These are phyloP conservation scores for Leontocebus nigricollis DNA, from an alignment of 2,797 vertebrate genomes.

Conservation along the genomic window DNA sequence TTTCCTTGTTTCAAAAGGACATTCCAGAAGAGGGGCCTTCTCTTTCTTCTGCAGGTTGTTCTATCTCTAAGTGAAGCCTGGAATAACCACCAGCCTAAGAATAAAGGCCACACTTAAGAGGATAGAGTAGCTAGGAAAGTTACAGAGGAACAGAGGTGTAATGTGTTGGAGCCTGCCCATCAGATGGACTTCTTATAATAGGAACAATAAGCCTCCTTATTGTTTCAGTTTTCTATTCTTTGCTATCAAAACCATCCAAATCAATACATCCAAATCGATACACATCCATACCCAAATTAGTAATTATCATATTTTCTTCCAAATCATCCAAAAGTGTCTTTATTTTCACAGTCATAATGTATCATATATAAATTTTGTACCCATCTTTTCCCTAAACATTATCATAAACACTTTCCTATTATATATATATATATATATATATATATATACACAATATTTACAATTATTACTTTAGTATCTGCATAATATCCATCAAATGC, in stretches of 20 bases:
- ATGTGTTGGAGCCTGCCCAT: background rate
- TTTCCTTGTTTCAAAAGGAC: background rate
- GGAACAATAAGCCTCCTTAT: background rate
- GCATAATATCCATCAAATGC: background rate
- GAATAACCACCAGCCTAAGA: background rate
- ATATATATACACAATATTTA: background rate
- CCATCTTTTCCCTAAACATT: background rate
- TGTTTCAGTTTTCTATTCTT: background rate
- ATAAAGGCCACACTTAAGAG: background rate
- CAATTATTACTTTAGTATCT: background rate
- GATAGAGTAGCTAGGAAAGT: background rate
- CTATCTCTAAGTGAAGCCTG: background rate
- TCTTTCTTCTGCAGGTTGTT: background rate
- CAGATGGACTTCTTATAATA: background rate
- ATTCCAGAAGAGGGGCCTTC: background rate
- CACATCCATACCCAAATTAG: background rate
- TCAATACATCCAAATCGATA: too few relatives aligned
- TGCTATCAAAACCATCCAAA: background rate
- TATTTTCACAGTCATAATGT: background rate
- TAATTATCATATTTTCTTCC: background rate
- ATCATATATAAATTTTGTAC: background rate
- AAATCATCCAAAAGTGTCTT: background rate
- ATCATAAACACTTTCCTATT: background rate
- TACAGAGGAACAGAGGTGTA: background rate
- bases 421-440: background rate